phyloP scores from a whole-genome alignment of 2,113 vertebrate species.

The Sphyrna mokarran region DNA sequence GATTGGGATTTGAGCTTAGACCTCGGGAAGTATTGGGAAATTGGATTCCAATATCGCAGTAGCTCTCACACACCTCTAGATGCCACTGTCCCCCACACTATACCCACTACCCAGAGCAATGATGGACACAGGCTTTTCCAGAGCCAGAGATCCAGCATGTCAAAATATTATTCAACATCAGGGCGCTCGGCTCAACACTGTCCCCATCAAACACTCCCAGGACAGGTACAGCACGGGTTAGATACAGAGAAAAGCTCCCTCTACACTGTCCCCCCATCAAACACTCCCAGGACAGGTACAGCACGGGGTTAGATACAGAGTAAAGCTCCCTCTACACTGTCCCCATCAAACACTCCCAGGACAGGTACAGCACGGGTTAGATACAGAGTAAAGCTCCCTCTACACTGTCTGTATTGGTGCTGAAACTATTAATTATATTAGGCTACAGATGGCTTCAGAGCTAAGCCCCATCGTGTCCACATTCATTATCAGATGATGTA shows the following conservation, averaged over 20 bases:
- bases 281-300: not conserved
- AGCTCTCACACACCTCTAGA: not conserved
- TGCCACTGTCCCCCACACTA: not conserved
- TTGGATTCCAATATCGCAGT: not conserved
- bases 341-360: not conserved
- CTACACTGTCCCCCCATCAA: not conserved
- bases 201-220: not conserved
- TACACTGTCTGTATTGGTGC: not conserved
- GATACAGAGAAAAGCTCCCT: not conserved
- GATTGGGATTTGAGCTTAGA: not conserved
- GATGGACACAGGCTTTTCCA: not conserved
- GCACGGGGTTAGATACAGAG: not conserved
- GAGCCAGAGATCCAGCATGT: not conserved
- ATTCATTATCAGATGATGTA: too few relatives aligned
- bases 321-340: not conserved
- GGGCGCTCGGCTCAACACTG: not conserved
- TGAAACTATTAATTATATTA: too few relatives aligned
- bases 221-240: not conserved
- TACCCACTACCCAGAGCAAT: not conserved
- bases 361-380: not conserved
- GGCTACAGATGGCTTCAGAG: too few relatives aligned
- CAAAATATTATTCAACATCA: not conserved
- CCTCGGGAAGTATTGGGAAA: too few relatives aligned
- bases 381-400: not conserved
- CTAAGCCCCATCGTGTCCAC: too few relatives aligned